Base-by-base conservation (phyloP, 2,113 vertebrate species). In the Illadopsis cleaveri region DNA sequence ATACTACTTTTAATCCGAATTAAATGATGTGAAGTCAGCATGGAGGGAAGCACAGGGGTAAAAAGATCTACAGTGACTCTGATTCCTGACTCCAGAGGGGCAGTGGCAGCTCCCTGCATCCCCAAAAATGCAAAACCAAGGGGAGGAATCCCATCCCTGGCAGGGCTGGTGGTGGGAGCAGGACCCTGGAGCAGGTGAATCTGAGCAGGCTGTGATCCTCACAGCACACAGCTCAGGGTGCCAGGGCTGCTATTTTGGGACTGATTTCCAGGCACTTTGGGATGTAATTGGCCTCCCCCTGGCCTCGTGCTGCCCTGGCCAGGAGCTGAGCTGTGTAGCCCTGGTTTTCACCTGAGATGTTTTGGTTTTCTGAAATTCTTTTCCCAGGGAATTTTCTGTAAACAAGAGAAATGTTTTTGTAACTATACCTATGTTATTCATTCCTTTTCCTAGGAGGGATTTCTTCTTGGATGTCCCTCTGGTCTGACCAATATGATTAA, bases 251-350 rank as follows among this genome's bases (percentile, higher is more conserved):
- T 45, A 11, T 79, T 31, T 72, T 56, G 61, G 66, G 82, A 44
- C 71, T 80, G 86, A 95, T 92, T 86, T 89, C 75, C 73, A 86
- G 89, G 82, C 48, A 3, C n/a, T 90, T 88, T 72, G 79, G 0
- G 30, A 50, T 45, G 48, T 58, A 68, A 61, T 57, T 90, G 86
- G 89, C 82, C 85, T 93, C 82, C 40, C 1, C 27, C 27, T 18
- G 50, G 17, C 51, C 51, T 33, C 11, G 5, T 0, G 1, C 69
- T 77, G 78, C 86, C 21, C 11, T 51, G 70, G 58, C 53, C 25
- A 51, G 25, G 71, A 77, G 72, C 50, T 96, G 82, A 82, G 75
- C 88, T 96, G 42, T 42, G 42, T 42, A 42, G 42, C 42, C 15
- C 40, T 42, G 11, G 42, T 42, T 42, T 6, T 6, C 6, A 15